phyloP scores from a whole-genome alignment of 2,888 invertebrate genomes.

The Leptopilina syphax region DNA sequence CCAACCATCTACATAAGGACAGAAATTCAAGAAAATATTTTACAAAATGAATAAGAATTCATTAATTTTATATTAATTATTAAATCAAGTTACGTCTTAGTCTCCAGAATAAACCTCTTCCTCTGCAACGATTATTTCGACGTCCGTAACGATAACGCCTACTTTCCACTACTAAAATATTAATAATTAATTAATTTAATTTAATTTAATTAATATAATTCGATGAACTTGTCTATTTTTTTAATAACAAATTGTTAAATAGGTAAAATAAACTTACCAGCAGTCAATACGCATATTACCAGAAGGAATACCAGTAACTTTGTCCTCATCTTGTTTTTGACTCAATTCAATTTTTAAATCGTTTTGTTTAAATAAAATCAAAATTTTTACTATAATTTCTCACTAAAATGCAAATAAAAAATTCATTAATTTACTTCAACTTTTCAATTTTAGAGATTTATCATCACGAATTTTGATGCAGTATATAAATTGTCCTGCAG shows the following conservation, averaged over 20 bases:
- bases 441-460: too few species aligned
- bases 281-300: neutral
- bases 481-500: too few species aligned
- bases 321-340: neutral
- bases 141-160: constrained; percentile 5
- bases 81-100: neutral
- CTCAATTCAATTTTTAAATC: neutral
- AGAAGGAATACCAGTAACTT: constrained; percentile 3
- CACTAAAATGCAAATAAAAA: neutral
- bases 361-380: neutral
- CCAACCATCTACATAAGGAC: neutral
- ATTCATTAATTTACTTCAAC: neutral
- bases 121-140: neutral
- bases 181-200: neutral
- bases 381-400: too few species aligned
- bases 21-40: neutral
- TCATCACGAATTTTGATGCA: too few species aligned
- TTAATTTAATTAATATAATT: neutral
- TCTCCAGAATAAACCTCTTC: neutral
- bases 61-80: neutral
- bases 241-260: neutral
- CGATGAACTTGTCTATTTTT: neutral
- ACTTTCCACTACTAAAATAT: neutral
- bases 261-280: neutral
- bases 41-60: too few species aligned